These are phyloP conservation scores for Polylopha cassiicola DNA, from an alignment of 2,888 invertebrate species.

Conservation along the genomic window DNA sequence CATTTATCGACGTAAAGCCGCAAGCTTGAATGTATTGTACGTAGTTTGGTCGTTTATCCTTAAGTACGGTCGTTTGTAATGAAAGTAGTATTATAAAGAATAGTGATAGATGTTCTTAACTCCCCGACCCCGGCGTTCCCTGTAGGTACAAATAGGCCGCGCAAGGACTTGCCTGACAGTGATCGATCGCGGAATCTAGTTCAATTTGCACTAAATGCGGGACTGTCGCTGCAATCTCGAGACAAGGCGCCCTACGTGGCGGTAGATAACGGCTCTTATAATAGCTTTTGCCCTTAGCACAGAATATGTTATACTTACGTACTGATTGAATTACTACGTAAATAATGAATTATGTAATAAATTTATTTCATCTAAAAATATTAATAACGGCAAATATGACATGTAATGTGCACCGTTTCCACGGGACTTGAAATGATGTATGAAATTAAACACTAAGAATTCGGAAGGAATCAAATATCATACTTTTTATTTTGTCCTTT, in stretches of 20 bases:
- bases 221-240: slow-evolving; percentile 9
- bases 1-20: slow-evolving; percentile 12
- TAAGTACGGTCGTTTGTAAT: slow-evolving; percentile 28
- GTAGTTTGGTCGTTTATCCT: slow-evolving; percentile 25
- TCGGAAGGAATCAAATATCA: too few species aligned
- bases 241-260: slow-evolving; percentile 8
- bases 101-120: slow-evolving; percentile 47
- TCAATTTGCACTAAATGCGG: slow-evolving; percentile 20
- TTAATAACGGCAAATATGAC: too few species aligned
- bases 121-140: slow-evolving; percentile 15
- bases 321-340: too few species aligned
- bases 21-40: slow-evolving; percentile 22
- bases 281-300: too few species aligned
- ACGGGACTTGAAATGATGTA: too few species aligned
- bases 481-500: too few species aligned
- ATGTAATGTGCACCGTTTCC: too few species aligned
- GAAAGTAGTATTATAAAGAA: slow-evolving; percentile 36
- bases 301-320: too few species aligned
- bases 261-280: too few species aligned
- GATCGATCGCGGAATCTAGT: slow-evolving; percentile 27
- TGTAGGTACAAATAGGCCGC: slow-evolving; percentile 31
- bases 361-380: too few species aligned
- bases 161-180: slow-evolving; percentile 24
- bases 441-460: too few species aligned
- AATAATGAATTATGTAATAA: too few species aligned